Percentiles rank a stretch among this genome's conserved stretches.
phyloP scores from a whole-genome alignment of 92 coral and sea anemone genomes.

The Phenganax stokvisi region DNA sequence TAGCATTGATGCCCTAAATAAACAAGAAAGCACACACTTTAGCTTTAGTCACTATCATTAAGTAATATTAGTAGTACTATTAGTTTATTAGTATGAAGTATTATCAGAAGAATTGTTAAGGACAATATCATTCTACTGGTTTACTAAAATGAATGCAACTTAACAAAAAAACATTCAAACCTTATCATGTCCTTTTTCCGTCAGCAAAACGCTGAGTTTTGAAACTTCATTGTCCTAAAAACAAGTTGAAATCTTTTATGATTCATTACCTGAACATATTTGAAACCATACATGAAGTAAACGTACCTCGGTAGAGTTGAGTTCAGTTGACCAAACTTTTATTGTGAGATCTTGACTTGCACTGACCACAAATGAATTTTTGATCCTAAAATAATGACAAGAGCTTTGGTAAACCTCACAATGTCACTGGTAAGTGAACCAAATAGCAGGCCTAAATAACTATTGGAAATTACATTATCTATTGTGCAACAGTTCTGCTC shows the following conservation, averaged over 20 bases:
- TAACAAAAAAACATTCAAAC: slow-evolving; percentile 35
- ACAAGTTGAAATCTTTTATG: background rate
- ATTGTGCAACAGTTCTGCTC: no score
- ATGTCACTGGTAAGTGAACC: background rate
- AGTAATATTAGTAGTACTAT: no score
- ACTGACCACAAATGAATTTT: slow-evolving; percentile 67
- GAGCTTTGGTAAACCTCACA: no score
- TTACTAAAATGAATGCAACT: no score
- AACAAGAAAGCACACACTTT: no score
- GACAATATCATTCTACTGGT: no score
- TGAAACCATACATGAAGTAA: background rate
- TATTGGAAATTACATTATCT: no score
- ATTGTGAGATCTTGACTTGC: slow-evolving; percentile 86
- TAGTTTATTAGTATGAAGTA: no score
- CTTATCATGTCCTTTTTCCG: slow-evolving; percentile 91
- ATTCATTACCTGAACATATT: background rate
- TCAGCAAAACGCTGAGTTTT: slow-evolving; percentile 60
- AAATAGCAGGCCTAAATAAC: background rate
- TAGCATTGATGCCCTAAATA: slow-evolving; percentile 77
- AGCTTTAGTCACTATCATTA: no score
- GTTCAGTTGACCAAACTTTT: slow-evolving; percentile 73
- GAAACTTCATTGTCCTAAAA: slow-evolving; percentile 49
- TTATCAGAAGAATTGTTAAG: no score
- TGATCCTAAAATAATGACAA: slow-evolving; percentile 37
- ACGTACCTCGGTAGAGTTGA: slow-evolving; percentile 33